Conservation (phyloP, 2,113 vertebrate species). For the Antechinus flavipes region DNA sequence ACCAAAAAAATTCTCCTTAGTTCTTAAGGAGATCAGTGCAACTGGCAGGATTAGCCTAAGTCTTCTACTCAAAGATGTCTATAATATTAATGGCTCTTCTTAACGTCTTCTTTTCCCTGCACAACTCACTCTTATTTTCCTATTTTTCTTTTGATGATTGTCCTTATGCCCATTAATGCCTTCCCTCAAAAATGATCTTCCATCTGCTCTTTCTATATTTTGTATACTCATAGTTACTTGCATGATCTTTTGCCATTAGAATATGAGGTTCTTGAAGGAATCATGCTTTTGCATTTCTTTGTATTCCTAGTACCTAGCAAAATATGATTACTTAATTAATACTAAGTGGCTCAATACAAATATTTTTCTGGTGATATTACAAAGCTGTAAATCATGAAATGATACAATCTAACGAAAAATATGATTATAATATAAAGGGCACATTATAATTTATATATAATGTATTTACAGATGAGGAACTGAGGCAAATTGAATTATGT, state of each 20-base stretch:
- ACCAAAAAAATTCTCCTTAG: no score
- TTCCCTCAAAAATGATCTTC: neutral
- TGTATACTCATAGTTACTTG: neutral
- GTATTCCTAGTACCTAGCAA: neutral
- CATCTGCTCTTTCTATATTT: no score
- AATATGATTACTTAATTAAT: neutral
- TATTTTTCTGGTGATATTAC: neutral
- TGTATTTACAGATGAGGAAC: no score
- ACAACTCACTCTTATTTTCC: neutral
- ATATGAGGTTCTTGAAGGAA: neutral
- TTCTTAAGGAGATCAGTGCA: no score
- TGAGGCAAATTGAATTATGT: no score
- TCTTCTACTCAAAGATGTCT: no score
- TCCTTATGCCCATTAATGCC: neutral
- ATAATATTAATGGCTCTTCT: no score
- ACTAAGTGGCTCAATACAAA: neutral
- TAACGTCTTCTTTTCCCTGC: neutral
- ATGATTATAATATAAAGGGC: neutral
- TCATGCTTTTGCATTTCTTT: neutral
- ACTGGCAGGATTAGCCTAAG: no score
- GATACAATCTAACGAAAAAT: neutral
- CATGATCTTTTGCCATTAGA: neutral
- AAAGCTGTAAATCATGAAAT: neutral
- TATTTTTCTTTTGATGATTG: neutral
- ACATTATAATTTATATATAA: neutral